These are phyloP conservation scores for Entosphenus tridentatus DNA, from an alignment of 2,113 vertebrate genomes.

Conservation along the genomic window DNA sequence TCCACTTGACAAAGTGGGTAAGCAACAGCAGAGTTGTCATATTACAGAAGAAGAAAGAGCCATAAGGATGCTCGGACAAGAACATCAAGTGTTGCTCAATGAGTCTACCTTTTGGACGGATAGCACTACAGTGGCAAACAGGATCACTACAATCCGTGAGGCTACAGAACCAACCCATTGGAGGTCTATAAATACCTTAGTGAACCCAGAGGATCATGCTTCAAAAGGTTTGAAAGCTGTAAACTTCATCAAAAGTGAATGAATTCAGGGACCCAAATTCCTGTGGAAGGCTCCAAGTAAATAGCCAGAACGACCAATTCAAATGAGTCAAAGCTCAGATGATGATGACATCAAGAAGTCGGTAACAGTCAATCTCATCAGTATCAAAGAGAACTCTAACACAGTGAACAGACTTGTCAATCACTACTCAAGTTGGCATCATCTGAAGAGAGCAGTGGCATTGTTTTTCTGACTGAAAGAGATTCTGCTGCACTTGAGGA, in stretches of 20 bases:
- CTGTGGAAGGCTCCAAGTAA: neutral
- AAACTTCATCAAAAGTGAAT: conserved; percentile 8
- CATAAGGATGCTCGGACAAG: conserved; percentile 7
- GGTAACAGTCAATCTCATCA: too few species aligned
- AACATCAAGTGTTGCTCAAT: conserved; percentile 10
- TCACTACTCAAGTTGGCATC: too few species aligned
- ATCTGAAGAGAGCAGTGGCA: too few species aligned
- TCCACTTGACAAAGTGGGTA: conserved; percentile 4
- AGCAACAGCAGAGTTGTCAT: conserved; percentile 1
- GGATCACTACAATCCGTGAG: conserved; percentile 6
- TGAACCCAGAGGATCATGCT: conserved; percentile 10
- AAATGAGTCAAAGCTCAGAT: too few species aligned
- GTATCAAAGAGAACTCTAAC: too few species aligned
- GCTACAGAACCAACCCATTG: conserved; percentile 9
- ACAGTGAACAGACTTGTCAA: too few species aligned
- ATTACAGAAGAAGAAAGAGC: conserved; percentile 8
- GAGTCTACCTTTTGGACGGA: conserved; percentile 4
- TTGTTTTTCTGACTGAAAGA: too few species aligned
- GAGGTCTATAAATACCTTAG: conserved; percentile 9
- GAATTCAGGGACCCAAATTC: conserved; percentile 9
- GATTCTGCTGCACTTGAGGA: too few species aligned
- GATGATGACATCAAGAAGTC: too few species aligned
- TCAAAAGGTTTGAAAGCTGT: conserved; percentile 8
- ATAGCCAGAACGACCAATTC: too few species aligned
- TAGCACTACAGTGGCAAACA: conserved; percentile 12